A percentile compares a stretch with the other conserved stretches of the same genome.
These are phyloP conservation scores for Metellina segmentata DNA, from an alignment of 2,888 invertebrate genomes.

Conservation along the genomic window DNA sequence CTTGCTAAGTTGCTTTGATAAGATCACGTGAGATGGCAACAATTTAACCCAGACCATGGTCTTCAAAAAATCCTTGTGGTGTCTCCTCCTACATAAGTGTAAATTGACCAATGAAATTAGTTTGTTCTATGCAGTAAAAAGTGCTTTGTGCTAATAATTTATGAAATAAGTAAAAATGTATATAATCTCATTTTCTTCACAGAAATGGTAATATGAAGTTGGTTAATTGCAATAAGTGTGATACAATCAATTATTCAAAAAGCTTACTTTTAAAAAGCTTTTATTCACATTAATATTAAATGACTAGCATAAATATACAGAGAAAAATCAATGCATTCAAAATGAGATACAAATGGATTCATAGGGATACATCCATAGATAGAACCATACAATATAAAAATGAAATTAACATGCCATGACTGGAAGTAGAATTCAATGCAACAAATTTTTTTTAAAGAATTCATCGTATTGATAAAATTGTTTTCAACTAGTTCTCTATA, in stretches of 20 bases:
- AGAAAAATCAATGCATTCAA: background rate
- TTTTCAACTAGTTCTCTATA: too few relatives aligned
- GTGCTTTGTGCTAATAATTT: background rate
- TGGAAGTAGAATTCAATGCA: too few relatives aligned
- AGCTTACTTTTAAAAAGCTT: slow-evolving; percentile 29
- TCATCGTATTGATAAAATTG: too few relatives aligned
- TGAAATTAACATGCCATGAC: too few relatives aligned
- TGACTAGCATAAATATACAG: slow-evolving; percentile 31
- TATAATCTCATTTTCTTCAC: background rate
- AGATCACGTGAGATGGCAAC: background rate
- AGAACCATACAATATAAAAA: too few relatives aligned
- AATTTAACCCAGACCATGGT: slow-evolving; percentile 95
- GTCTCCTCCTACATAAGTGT: slow-evolving; percentile 93
- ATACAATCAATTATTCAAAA: slow-evolving; percentile 17
- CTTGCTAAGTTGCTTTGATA: slow-evolving; percentile 49
- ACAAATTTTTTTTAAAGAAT: too few relatives aligned
- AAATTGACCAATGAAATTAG: slow-evolving; percentile 62
- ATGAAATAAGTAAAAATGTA: background rate
- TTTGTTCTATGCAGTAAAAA: slow-evolving; percentile 27
- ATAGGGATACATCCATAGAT: too few relatives aligned
- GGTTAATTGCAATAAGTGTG: background rate
- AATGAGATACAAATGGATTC: background rate
- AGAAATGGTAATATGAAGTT: background rate
- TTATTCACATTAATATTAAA: slow-evolving; percentile 50
- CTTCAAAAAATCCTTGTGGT: slow-evolving; percentile 99